Base-by-base conservation (phyloP, 64 coral and sea anemone species). In the Montipora cactus region DNA sequence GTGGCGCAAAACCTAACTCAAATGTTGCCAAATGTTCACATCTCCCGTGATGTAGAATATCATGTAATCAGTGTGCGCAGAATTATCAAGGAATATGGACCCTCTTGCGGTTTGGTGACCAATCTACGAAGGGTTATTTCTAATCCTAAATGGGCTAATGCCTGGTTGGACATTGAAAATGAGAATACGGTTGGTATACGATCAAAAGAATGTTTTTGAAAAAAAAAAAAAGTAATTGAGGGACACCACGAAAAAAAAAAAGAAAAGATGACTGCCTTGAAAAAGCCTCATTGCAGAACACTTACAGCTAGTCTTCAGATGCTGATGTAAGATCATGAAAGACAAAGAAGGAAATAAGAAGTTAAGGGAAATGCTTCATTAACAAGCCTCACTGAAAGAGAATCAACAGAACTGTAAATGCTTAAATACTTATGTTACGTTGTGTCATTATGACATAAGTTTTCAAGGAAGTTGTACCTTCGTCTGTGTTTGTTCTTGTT, bases 11-110 rank as follows among this genome's bases (percentile, higher is more conserved):
- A 45, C 11, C 75, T 77, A 77, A 77, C 46, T 77, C 5, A 45
- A 77, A 77, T 77, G 28, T 77, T 77, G 75, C 75, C 37, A 45
- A 77, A 45, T 28, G 75, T 77, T 77, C 49, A 55, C 55, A 51
- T 79, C 49, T 55, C 77, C 49, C 46, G 77, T 18, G 77, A 49
- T n/a, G 47, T 79, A 48, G 15, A 79, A 55, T 79, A 8, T 79
- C 47, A 49, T 79, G 47, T 79, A 49, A 79, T 79, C 44, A 79
- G 48, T 55, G 7, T 55, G 7, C 48, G 77, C 8, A 79, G 77
- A 13, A 47, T 79, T 50, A 49, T 47, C 44, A 78, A 49, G 47
- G 44, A 78, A 50, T 78, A 78, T 78, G 76, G 76, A 46, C n/a
- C 76, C 47, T 78, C 47, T 49, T 16, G 76, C 76, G 44, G 45